phyloP scores from a whole-genome alignment of 2,888 invertebrate species.

The Drosophila basisetae region DNA sequence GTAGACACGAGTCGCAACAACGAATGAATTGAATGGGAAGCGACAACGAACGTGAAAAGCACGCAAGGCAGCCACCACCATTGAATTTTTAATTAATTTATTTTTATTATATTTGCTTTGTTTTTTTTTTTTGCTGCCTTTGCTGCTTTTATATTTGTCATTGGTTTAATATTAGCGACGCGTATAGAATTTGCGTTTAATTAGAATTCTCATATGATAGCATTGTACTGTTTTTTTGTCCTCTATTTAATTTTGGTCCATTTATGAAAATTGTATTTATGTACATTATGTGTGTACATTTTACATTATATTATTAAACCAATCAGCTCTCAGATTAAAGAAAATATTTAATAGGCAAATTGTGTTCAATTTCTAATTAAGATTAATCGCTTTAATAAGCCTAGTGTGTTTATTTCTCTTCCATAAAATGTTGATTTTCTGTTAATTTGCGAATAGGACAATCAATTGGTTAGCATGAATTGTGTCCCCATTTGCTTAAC shows the following conservation, averaged over 20 bases:
- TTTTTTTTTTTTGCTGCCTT: background rate
- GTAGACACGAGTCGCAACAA: slow-evolving; percentile 27
- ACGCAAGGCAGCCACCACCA: slow-evolving; percentile 36
- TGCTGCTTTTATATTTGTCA: slow-evolving; percentile 28
- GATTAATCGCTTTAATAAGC: background rate
- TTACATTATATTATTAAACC: background rate
- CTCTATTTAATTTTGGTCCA: background rate
- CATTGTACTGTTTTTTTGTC: background rate
- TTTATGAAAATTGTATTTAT: background rate
- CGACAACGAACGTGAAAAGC: slow-evolving; percentile 36
- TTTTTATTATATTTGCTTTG: slow-evolving; percentile 13
- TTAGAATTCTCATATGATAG: slow-evolving; percentile 5
- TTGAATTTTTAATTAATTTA: slow-evolving; percentile 37
- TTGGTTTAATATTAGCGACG: slow-evolving; percentile 33
- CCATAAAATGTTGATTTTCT: slow-evolving; percentile 13
- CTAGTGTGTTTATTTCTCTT: slow-evolving; percentile 35
- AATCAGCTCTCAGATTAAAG: background rate
- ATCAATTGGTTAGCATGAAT: slow-evolving; percentile 37
- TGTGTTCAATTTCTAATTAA: background rate
- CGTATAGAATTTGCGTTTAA: background rate
- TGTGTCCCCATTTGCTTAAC: slow-evolving; percentile 44
- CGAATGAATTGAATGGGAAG: slow-evolving; percentile 62
- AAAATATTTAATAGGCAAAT: background rate
- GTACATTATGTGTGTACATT: background rate
- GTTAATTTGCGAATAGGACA: slow-evolving; percentile 34